Evolutionary conservation across 2,888 invertebrate genomes (phyloP), one percentile per base, ranked within the genome.

Genomic region (Colostygia pectinataria): DNA sequence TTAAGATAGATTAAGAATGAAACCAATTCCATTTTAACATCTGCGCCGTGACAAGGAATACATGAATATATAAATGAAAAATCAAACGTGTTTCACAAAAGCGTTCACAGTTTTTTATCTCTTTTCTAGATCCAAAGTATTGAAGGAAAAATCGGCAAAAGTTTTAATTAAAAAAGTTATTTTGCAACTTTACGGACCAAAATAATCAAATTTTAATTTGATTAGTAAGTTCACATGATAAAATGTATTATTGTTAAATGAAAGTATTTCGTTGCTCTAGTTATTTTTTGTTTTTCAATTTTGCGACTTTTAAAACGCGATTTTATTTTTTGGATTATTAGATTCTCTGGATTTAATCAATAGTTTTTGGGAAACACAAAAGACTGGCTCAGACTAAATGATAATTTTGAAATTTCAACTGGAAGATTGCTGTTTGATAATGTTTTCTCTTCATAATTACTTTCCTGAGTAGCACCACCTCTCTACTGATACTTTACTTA

Each of bases 331-430:
- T 14, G 7, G 9, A 18, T 23, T 37, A 31, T 37, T 8, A 20
- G 20, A 13, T 27, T 42, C 39, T 12, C 13, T 12, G 10, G n/a
- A 23, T 45, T 28, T 9, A 13, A 52, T 33, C 33, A 34, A 52
- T 41, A 34, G 42, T 46, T 52, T 51, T 38, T 18, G 9, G 18
- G 48, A 40, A 46, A 48, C 31, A 38, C 28, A 23, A 31, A 37
- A 10, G 3, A 7, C 14, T 27, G 39, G 37, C 44, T 54, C 39
- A 49, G 42, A 50, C 48, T 55, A 54, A 44, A 51, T 55, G 47
- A 52, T 54, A 53, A 57, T 59, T 57, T 55, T 42, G 57, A 44
- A 57, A 59, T 55, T 57, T 59, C 57, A 59, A 55, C 59, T 53
- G 36, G 28, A 28, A 51, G 51, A 57, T 53, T 57, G 44, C 53